phyloP scores from a whole-genome alignment of 2,888 invertebrate genomes.

The Nemurella pictetii region DNA sequence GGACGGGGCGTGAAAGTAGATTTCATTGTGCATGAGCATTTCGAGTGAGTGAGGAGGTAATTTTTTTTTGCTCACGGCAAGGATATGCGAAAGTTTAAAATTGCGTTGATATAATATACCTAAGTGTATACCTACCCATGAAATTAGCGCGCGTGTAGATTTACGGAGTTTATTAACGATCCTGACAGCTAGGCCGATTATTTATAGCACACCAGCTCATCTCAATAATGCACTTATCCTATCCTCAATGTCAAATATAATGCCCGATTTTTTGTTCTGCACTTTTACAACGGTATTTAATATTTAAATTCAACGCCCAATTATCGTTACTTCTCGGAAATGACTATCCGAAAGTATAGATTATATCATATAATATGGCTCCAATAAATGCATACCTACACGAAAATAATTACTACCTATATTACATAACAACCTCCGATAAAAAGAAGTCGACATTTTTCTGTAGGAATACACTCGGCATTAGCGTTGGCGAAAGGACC shows the following conservation, averaged over 20 bases:
- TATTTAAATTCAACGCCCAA: background rate
- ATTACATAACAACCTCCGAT: too few relatives aligned
- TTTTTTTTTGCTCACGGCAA: background rate
- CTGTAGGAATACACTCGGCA: too few relatives aligned
- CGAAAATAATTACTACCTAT: background rate
- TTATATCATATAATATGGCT: background rate
- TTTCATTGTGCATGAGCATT: background rate
- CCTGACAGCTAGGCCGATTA: background rate
- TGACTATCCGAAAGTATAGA: background rate
- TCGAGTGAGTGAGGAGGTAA: background rate
- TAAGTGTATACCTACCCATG: too few relatives aligned
- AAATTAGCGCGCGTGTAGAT: background rate
- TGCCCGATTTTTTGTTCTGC: background rate
- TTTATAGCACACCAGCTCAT: background rate
- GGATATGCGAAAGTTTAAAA: background rate
- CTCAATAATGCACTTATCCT: background rate
- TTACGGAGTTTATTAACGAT: background rate
- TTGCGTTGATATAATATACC: background rate
- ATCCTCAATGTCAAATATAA: background rate
- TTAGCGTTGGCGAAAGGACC: too few relatives aligned
- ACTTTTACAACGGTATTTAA: background rate
- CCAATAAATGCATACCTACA: background rate
- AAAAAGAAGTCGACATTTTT: too few relatives aligned
- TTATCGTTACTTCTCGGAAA: background rate
- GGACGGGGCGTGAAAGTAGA: background rate